Evolutionary conservation across 2,113 vertebrate genomes (phyloP), one percentile per base, ranked within the genome.

Genomic region (Bolborhynchus lineola): DNA sequence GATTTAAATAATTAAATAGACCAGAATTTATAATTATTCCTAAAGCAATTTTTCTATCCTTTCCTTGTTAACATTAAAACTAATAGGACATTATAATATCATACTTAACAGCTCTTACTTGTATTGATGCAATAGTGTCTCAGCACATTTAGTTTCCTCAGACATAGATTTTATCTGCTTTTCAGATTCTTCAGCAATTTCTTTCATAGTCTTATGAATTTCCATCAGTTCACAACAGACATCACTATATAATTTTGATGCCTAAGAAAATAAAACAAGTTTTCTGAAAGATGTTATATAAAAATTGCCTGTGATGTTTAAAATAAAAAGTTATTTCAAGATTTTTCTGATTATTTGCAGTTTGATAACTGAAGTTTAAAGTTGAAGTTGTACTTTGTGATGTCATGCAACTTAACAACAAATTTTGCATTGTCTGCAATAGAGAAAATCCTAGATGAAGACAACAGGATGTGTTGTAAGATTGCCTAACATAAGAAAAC

Each of bases 51-150:
- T 63, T 64, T 85, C 37, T 52, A 28, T 12, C 46, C 8, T 55
- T 85, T 52, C 18, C 68, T 64, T 60, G 8, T 31, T 26, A 80
- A 8, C n/a, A 11, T 31, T 74, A 85, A 93, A 91, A 67, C 13
- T 46, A 82, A 70, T 5, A 65, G 10, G 15, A 52, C 26, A 41
- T 63, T 42, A 15, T 42, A 71, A 65, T 11, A 31, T 4, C 7
- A 35, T 37, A 60, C 11, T 52, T 39, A 84, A 88, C 39, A 87
- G 17, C 7, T 82, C 98, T 98, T 97, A 98, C 97, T 95, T 46
- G 86, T 33, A 95, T 12, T 95, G 72, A 37, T 57, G 82, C 35
- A 98, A 90, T 24, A 94, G 49, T 74, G 67, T 75, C 53, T 91
- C 92, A 83, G 76, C 16, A 11, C 21, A 47, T 52, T 59, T 44